Evolutionary conservation across 2,888 invertebrate genomes (phyloP).

Genomic region (Melanchra persicariae): DNA sequence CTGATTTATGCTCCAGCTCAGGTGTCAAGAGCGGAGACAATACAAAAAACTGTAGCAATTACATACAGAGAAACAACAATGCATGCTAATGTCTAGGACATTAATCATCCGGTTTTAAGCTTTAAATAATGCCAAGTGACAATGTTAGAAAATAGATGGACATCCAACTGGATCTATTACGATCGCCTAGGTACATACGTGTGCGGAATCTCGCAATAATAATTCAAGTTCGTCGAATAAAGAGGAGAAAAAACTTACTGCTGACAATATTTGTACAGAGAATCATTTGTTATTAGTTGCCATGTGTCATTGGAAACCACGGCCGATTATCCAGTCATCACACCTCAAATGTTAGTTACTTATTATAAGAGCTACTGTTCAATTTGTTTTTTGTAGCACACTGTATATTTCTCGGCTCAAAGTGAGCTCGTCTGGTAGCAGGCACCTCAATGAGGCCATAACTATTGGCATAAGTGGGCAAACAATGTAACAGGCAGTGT

Average conservation of each 20-base stretch:
- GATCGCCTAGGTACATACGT: constrained; percentile 69
- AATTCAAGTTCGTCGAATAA: constrained; percentile 71
- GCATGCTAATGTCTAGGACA: constrained; percentile 78
- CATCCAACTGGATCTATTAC: constrained; percentile 75
- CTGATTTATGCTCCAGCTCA: constrained; percentile 87
- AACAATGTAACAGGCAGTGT: constrained; percentile 80
- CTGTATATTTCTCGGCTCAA: constrained; percentile 57
- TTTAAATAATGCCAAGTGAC: constrained; percentile 78
- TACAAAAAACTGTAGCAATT: constrained; percentile 82
- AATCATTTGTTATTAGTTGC: constrained; percentile 75
- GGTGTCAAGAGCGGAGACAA: constrained; percentile 85
- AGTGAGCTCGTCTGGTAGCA: constrained; percentile 69
- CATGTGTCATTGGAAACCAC: constrained; percentile 68
- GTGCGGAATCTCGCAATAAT: constrained; percentile 69
- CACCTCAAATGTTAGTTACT: constrained; percentile 70
- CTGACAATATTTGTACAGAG: constrained; percentile 75
- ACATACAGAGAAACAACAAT: constrained; percentile 81
- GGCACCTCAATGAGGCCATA: constrained; percentile 82
- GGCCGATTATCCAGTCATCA: constrained; percentile 71
- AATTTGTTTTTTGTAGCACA: constrained; percentile 66
- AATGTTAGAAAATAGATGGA: constrained; percentile 72
- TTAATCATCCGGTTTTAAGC: constrained; percentile 82
- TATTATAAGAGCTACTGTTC: constrained; percentile 75
- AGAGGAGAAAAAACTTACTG: constrained; percentile 69
- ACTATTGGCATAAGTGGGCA: constrained; percentile 79